Conservation (phyloP, 2,888 invertebrate species). For the Aethes cnicana region DNA sequence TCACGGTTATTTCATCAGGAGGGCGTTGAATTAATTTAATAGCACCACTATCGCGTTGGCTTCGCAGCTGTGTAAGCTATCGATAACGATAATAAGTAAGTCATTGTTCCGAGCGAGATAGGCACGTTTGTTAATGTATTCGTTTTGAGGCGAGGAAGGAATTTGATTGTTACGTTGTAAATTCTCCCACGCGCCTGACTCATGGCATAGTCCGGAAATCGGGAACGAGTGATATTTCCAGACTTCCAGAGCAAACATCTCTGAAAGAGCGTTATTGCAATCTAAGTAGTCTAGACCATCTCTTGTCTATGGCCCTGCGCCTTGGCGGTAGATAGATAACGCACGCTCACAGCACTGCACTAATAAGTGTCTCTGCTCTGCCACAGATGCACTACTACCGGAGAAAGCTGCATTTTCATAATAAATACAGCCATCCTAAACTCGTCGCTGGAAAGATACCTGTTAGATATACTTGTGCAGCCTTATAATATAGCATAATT, state of each 20-base stretch:
- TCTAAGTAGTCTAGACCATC: too few relatives aligned
- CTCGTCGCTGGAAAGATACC: too few relatives aligned
- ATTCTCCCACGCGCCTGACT: constrained; percentile 48
- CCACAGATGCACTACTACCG: too few relatives aligned
- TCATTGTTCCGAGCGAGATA: constrained; percentile 54
- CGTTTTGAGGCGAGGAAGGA: constrained; percentile 36
- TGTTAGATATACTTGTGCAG: too few relatives aligned
- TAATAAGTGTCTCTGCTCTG: too few relatives aligned
- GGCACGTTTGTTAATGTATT: constrained; percentile 17
- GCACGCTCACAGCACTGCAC: constrained; percentile 15
- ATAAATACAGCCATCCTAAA: constrained; percentile 27
- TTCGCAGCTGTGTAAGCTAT: constrained; percentile 66
- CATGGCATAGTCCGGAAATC: constrained; percentile 36
- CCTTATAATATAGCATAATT: too few relatives aligned
- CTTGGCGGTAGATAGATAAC: too few relatives aligned
- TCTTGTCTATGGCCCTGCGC: too few relatives aligned
- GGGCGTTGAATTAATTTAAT: constrained; percentile 59
- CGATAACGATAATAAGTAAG: constrained; percentile 61
- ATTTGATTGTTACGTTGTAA: constrained; percentile 46
- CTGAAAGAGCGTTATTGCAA: constrained; percentile 18
- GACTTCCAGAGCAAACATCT: constrained; percentile 27
- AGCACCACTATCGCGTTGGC: constrained; percentile 48
- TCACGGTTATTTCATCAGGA: constrained; percentile 57
- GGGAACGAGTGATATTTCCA: constrained; percentile 24
- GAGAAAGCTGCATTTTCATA: constrained; percentile 14